Conservation (phyloP, 2,888 invertebrate genomes). For the Eilema griseolum region DNA sequence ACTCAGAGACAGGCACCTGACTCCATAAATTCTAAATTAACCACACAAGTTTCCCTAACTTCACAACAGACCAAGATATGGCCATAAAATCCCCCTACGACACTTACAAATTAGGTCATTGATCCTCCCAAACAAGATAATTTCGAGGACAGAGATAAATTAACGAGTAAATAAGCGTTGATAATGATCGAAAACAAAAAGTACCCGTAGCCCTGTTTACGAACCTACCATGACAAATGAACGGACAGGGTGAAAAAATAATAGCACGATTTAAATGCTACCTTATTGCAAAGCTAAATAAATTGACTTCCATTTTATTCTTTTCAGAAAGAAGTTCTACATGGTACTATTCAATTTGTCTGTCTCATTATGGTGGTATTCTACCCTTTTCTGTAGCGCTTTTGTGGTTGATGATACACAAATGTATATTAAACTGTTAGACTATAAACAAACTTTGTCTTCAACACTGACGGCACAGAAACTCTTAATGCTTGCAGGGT, state of each 20-base stretch:
- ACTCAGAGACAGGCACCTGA: background rate
- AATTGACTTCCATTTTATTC: conserved; percentile 64
- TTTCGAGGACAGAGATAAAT: conserved; percentile 81
- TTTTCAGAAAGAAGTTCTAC: conserved; percentile 31
- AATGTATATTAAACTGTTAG: background rate
- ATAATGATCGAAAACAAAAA: conserved; percentile 78
- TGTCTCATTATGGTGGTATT: conserved; percentile 17
- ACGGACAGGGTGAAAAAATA: conserved; percentile 66
- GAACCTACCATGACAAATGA: conserved; percentile 72
- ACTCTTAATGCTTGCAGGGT: too few relatives aligned
- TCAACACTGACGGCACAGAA: too few relatives aligned
- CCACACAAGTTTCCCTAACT: background rate
- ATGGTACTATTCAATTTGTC: conserved; percentile 21
- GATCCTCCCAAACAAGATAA: conserved; percentile 67
- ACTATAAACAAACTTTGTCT: too few relatives aligned
- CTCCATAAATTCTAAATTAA: background rate
- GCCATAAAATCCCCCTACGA: conserved; percentile 13
- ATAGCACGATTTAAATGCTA: conserved; percentile 73
- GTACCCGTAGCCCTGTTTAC: conserved; percentile 54
- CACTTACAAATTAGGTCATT: conserved; percentile 57
- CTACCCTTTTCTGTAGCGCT: conserved; percentile 2
- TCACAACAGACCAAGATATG: conserved; percentile 11
- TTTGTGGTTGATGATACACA: background rate
- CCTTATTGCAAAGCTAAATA: conserved; percentile 70
- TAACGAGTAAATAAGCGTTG: conserved; percentile 81